These are phyloP conservation scores for Neofelis nebulosa DNA, from an alignment of 2,113 vertebrate species.

Conservation along the genomic window DNA sequence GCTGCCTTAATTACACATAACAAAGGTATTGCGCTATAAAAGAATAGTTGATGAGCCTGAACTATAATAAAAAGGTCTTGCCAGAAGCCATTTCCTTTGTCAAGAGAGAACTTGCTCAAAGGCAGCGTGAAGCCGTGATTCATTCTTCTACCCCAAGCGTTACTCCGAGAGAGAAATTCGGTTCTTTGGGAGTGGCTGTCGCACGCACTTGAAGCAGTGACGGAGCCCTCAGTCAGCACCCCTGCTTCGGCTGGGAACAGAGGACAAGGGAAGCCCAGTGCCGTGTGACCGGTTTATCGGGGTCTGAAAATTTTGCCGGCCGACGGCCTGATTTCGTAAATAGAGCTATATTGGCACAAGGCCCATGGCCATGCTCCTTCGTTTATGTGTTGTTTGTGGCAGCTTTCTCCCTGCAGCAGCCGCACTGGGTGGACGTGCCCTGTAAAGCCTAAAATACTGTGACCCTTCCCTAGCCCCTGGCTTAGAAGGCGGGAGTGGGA, in stretches of 20 bases:
- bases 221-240: not conserved
- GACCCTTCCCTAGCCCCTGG: not conserved
- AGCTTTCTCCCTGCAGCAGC: fast-evolving
- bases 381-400: not conserved
- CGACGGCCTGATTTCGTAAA: not conserved
- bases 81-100: constrained; percentile 67
- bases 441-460: not conserved
- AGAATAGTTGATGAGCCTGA: constrained; percentile 63
- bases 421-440: not conserved
- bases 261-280: not conserved
- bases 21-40: constrained; percentile 71
- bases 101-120: constrained; percentile 72
- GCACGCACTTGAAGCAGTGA: not conserved
- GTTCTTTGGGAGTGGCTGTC: not conserved
- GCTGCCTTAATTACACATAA: constrained; percentile 75
- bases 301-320: not conserved
- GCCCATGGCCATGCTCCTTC: not conserved
- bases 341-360: not conserved
- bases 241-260: not conserved
- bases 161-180: not conserved
- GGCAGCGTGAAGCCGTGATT: constrained; percentile 65
- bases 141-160: not conserved
- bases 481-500: not conserved
- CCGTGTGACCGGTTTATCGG: not conserved
- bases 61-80: constrained; percentile 61